Base-by-base conservation (phyloP, 1,140 invertebrate genomes). In the Gryllus bimaculatus region DNA sequence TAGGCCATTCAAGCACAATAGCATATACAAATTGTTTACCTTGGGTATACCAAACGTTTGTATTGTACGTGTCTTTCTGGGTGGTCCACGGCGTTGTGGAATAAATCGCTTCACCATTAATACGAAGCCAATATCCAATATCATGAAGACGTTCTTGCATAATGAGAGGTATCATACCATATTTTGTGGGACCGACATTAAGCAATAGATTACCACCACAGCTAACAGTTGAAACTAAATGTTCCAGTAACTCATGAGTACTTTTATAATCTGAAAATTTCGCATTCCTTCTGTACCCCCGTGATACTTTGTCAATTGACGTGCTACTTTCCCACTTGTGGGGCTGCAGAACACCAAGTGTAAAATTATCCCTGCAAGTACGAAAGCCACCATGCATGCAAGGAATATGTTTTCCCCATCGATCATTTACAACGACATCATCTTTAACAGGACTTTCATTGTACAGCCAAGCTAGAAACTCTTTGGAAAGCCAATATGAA, bases 281-380 rank as follows among this genome's bases (percentile, higher is more conserved):
- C 39, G 94, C 91, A 84, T 94, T 92, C 82, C 94, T 89, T 74
- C 95, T 86, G 83, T 91, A 96, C 8, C 95, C 96, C 96, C 97
- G 99, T 0, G 96, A 97, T 18, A 87, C 84, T 81, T 88, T 91
- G 83, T 99, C 97, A 73, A 99, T 86, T 0, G 96, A 97, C 89
- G 98, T 95, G 18, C 92, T 92, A 85, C 96, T 96, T 85, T 97
- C 95, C 95, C 95, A 97, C 85, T 97, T 97, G 81, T 94, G 93
- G 5, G 86, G 77, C 82, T 91, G 89, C 8, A 95, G 66, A 12
- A 81, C 87, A 90, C 94, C 93, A 83, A 96, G 96, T 88, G 96
- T 96, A 85, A 91, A 98, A 82, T 93, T 89, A 86, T 98, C 96
- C 15, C 87, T 83, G 83, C 93, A 94, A 66, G 93, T 97, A 80